phyloP scores from a whole-genome alignment of 2,113 vertebrate genomes.

The Oncorhynchus nerka region DNA sequence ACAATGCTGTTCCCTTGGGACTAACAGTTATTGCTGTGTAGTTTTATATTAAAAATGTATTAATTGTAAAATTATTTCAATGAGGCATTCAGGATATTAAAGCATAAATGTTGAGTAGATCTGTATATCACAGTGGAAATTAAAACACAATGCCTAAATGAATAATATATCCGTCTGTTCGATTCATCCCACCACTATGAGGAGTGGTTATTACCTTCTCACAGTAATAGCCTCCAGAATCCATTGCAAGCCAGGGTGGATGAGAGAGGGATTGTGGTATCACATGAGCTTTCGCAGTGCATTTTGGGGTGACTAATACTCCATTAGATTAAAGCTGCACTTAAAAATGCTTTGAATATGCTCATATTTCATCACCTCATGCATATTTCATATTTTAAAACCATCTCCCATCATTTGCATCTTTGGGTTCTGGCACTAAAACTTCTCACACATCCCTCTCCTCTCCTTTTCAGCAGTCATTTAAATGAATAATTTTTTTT shows the following conservation, averaged over 20 bases:
- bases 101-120: conserved; percentile 30
- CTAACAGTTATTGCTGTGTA: neutral
- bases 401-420: conserved; percentile 49
- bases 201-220: conserved; percentile 21
- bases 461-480: conserved; percentile 10
- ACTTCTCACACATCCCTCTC: conserved; percentile 33
- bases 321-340: conserved; percentile 55
- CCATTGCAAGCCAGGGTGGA: neutral
- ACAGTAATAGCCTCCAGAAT: conserved; percentile 23
- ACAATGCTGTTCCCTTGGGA: too few relatives aligned
- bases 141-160: conserved; percentile 44
- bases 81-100: conserved; percentile 20
- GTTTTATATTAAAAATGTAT: conserved; percentile 49
- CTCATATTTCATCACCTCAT: conserved; percentile 65
- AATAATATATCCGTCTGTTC: conserved; percentile 51
- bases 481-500: conserved; percentile 46
- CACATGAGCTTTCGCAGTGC: conserved; percentile 14
- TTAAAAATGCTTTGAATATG: conserved; percentile 51
- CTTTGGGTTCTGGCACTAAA: conserved; percentile 44
- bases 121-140: conserved; percentile 33
- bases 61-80: conserved; percentile 29
- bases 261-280: conserved; percentile 22
- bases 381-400: conserved; percentile 63
- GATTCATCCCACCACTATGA: neutral
- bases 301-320: conserved; percentile 48